A percentile compares a stretch with the other conserved stretches of the same genome.
Conservation (phyloP, 1,140 invertebrate species). For the Aradophagus sp. region DNA sequence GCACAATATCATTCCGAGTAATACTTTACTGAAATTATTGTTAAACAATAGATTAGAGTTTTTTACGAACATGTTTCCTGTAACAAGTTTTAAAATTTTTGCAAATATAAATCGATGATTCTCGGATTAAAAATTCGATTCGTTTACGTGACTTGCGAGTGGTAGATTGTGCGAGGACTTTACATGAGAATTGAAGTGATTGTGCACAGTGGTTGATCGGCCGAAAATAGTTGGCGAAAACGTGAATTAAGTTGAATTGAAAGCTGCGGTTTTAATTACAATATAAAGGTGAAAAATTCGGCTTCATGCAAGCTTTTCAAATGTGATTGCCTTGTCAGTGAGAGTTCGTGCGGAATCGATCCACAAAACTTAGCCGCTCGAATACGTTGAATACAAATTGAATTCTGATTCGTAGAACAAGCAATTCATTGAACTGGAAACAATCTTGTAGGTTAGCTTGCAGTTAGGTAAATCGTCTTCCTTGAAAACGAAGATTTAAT, state of each 20-base stretch:
- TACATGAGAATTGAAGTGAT: background rate
- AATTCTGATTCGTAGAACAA: constrained; percentile 57
- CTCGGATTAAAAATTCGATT: background rate
- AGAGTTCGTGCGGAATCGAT: constrained; percentile 55
- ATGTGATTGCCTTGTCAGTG: constrained; percentile 51
- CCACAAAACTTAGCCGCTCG: constrained; percentile 50
- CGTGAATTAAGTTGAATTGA: constrained; percentile 31
- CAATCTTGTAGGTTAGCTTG: constrained; percentile 53
- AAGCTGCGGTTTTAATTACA: constrained; percentile 40
- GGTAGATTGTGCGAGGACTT: background rate
- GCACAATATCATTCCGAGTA: no score
- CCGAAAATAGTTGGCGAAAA: constrained; percentile 1
- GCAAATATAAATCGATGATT: no score
- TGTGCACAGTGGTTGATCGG: constrained; percentile 4
- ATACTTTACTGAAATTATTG: no score
- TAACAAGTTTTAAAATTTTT: no score
- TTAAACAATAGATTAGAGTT: no score
- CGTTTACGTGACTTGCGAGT: background rate
- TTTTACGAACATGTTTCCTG: no score
- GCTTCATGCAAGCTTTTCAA: constrained; percentile 45
- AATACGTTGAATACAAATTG: constrained; percentile 56
- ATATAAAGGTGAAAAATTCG: constrained; percentile 45
- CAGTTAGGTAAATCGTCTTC: constrained; percentile 49
- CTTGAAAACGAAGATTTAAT: constrained; percentile 52
- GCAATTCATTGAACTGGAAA: constrained; percentile 53